A percentile compares a stretch with the other conserved stretches of the same genome.
phyloP scores from a whole-genome alignment of 2,797 vertebrate species.

The Enteromius paludinosus region DNA sequence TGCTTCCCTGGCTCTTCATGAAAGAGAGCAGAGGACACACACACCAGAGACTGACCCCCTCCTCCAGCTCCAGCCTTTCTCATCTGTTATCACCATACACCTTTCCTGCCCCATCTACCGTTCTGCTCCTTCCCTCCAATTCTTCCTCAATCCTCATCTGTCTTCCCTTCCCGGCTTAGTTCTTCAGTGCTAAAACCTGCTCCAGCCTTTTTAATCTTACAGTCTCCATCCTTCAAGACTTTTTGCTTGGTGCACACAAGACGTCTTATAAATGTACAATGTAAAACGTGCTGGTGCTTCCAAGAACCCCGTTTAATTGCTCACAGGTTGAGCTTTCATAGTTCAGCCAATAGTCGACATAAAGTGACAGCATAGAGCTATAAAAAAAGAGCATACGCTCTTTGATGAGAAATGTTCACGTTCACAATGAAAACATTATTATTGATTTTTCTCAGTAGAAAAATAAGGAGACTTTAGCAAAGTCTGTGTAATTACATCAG shows the following conservation, averaged over 20 bases:
- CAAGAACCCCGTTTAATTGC: background rate
- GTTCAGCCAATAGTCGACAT: background rate
- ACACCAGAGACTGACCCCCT: slow-evolving; percentile 77
- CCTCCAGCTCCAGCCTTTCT: slow-evolving; percentile 66
- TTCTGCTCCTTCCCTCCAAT: slow-evolving; percentile 28
- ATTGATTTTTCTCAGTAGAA: background rate
- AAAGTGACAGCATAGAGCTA: background rate
- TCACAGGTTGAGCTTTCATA: background rate
- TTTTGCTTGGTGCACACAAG: background rate
- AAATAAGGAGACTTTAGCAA: background rate
- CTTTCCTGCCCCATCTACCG: slow-evolving; percentile 32
- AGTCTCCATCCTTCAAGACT: slow-evolving; percentile 1
- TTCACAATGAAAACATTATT: background rate
- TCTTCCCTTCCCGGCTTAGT: slow-evolving; percentile 12
- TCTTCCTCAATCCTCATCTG: slow-evolving; percentile 31
- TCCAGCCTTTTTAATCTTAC: slow-evolving; percentile 10
- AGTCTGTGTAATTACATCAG: background rate
- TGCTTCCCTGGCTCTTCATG: slow-evolving; percentile 83
- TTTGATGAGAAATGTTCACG: background rate
- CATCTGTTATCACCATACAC: slow-evolving; percentile 68
- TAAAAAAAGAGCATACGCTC: background rate
- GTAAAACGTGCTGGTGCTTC: background rate
- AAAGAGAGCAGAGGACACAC: slow-evolving; percentile 75
- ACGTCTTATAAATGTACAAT: background rate
- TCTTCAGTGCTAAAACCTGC: background rate